These are phyloP conservation scores for Climacteris rufus DNA, from an alignment of 2,113 vertebrate genomes.

Conservation along the genomic window DNA sequence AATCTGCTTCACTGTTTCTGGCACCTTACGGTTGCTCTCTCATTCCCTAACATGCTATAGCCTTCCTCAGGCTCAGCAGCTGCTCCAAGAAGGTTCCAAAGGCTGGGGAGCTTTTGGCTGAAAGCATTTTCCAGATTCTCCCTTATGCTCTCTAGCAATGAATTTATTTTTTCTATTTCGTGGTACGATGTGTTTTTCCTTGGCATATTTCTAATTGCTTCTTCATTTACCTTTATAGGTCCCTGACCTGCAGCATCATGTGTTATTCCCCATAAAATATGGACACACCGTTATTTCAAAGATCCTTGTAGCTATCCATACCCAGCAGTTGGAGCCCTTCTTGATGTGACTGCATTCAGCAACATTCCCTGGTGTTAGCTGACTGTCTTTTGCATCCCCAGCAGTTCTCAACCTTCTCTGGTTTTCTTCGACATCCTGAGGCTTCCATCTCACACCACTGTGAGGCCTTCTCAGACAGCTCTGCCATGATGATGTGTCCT, in stretches of 20 bases:
- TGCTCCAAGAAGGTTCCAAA: background rate
- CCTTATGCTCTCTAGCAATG: constrained; percentile 1
- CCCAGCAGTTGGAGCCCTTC: background rate
- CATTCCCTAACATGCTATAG: background rate
- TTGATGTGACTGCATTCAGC: background rate
- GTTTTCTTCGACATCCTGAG: background rate
- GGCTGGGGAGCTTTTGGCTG: background rate
- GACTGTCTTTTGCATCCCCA: background rate
- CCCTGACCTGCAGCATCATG: background rate
- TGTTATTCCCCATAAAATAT: background rate
- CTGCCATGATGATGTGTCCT: background rate
- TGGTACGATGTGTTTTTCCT: background rate
- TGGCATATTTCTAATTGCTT: background rate
- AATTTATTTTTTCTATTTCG: background rate
- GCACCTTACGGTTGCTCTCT: constrained; percentile 1
- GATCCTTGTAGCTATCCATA: background rate
- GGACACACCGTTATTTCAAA: background rate
- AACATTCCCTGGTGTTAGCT: background rate
- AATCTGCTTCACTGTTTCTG: constrained; percentile 38
- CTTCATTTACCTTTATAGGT: background rate
- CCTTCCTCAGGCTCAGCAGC: constrained; percentile 42
- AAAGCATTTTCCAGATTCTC: background rate
- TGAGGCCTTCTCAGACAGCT: background rate
- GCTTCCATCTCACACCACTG: background rate
- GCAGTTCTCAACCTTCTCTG: background rate